Base-by-base conservation (phyloP, 2,888 invertebrate genomes). In the Mesorhabditis spiculigera region DNA sequence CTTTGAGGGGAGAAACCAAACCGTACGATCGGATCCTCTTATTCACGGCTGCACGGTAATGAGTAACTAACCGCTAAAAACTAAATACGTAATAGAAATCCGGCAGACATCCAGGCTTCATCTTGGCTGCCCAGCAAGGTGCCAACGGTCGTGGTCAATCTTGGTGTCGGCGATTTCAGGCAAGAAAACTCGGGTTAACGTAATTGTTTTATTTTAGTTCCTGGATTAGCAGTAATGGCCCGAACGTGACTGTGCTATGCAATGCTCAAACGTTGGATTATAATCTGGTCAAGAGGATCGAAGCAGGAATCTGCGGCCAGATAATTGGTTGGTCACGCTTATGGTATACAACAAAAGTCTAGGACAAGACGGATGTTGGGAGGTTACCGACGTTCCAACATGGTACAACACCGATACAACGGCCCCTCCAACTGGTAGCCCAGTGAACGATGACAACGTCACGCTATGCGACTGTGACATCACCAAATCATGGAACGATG, bases 151-250 rank as follows among this genome's bases (percentile, higher is more conserved):
- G 58, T 50, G 8, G 58, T 50, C 1, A 50, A 50, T 3, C n/a
- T 50, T 10, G 58, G 58, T 50, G n/a, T n/a, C n/a, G 58, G 58
- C 10, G 58, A 50, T 50, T 50, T 50, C 58, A 50, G 58, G 58
- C n/a, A 3, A 50, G 58, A n/a, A 50, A 50, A 3, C 1, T 50
- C 8, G n/a, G 2, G 58, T 3, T 50, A 13, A 50, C 8, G n/a
- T 50, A 50, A 50, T 2, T 10, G 1, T 50, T 50, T 50, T 50
- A 50, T 50, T 50, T 50, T n/a, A 50, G 58, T n/a, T 50, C 58
- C 58, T 50, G 58, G 58, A n/a, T 28, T 50, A n/a, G 58, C 58
- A n/a, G n/a, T 13, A 50, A 13, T n/a, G 58, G 58, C 58, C 8
- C 8, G 58, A 50, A 50, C 58, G 28, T 28, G 58, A 50, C 58